Conservation (phyloP, 2,888 invertebrate species). For the Pristionchus mayeri region DNA sequence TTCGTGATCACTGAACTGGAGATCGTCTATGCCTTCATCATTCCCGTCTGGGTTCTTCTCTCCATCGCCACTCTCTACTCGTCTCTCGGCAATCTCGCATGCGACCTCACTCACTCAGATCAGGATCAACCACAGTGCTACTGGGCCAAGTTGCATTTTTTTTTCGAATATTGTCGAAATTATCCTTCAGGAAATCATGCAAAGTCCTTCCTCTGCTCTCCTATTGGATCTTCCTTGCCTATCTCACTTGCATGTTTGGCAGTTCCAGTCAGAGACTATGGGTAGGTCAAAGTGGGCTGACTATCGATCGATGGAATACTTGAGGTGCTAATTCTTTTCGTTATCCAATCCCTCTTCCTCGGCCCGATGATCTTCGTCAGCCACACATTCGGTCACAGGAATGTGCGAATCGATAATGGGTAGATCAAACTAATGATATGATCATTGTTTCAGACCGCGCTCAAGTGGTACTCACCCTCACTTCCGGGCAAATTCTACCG, state of each 20-base stretch:
- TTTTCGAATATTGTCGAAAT: not conserved
- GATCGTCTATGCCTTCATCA: conserved; percentile 65
- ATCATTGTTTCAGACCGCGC: conserved; percentile 56
- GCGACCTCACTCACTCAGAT: conserved; percentile 11
- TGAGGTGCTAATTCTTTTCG: conserved; percentile 44
- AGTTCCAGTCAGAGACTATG: conserved; percentile 36
- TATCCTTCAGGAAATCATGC: conserved; percentile 35
- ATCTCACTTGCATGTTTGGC: conserved; percentile 48
- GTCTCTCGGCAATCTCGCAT: conserved; percentile 38
- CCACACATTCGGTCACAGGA: conserved; percentile 37
- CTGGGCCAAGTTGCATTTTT: conserved; percentile 23
- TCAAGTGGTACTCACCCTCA: conserved; percentile 51
- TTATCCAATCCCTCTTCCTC: conserved; percentile 42
- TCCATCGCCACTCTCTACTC: conserved; percentile 27
- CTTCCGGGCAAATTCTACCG: conserved; percentile 55
- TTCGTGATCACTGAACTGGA: conserved; percentile 58
- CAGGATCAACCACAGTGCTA: conserved; percentile 43
- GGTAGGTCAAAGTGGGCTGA: not conserved
- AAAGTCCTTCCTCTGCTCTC: conserved; percentile 33
- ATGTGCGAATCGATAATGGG: not conserved
- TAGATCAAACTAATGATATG: not conserved
- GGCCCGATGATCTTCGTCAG: conserved; percentile 45
- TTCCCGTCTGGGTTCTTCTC: conserved; percentile 53
- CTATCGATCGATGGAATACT: not conserved
- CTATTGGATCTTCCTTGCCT: conserved; percentile 43